Evolutionary conservation across 2,888 invertebrate genomes (phyloP), one percentile per base, ranked within the genome.

Genomic region (Pandemis heparana): DNA sequence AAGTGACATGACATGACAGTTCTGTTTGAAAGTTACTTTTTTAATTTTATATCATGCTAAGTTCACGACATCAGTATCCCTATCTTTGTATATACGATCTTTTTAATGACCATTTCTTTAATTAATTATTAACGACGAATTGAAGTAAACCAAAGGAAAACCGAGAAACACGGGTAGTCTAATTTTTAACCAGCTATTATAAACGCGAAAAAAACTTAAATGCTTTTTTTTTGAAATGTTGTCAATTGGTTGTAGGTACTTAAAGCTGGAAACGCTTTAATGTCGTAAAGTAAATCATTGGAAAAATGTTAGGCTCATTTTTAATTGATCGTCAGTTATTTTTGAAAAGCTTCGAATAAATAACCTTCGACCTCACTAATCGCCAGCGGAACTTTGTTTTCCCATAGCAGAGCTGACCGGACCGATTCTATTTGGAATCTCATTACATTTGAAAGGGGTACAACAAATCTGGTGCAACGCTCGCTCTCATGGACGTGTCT

Each of bases 401-500:
- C 92, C 92, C 92, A 94, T 91, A 92, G 87, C 82, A 80, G 83
- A 91, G 87, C 82, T 80, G 83, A 79, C 77, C 78, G 75, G 79
- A 66, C 75, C 88, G 83, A 88, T 91, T 91, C 92, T 92, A 94
- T 94, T 94, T 91, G 92, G 92, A 94, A 92, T 92, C 93, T 91
- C 92, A 94, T 94, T 93, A 94, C 91, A 90, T 87, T 91, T 86
- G 89, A 90, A 92, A 92, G 89, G 89, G 89, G 85, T 86, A 89
- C 89, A 90, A 93, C 91, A 92, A 90, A 93, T 92, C 92, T 92
- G 90, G 92, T 89, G 89, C 93, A 92, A 91, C 86, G 86, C 83
- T 94, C 73, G 87, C 92, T 94, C 94, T 93, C 93, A 92, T 94
- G 94, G 89, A 92, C 93, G 92, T 92, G 93, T 92, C 90, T 91